phyloP scores from a whole-genome alignment of 2,888 invertebrate species.

The Desoria tigrina region DNA sequence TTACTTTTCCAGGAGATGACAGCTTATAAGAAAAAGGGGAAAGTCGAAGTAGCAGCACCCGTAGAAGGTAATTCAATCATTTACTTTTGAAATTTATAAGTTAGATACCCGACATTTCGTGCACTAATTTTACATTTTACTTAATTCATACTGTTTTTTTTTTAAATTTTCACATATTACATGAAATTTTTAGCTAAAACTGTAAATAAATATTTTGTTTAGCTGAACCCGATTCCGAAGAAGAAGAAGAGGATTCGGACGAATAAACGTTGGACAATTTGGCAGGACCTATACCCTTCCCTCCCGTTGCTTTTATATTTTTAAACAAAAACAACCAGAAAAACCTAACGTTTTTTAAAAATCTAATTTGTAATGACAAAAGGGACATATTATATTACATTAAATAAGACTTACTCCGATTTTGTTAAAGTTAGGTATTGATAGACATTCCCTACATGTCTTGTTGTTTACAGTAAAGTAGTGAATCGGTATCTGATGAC shows the following conservation, averaged over 20 bases:
- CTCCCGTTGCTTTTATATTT: conserved; percentile 28
- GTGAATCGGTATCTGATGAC: no score
- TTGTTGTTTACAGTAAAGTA: no score
- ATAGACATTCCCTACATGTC: not conserved
- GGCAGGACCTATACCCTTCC: not conserved
- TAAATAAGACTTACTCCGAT: no score
- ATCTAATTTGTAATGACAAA: no score
- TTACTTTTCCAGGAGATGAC: conserved; percentile 72
- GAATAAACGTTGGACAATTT: conserved; percentile 59
- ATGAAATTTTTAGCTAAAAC: no score
- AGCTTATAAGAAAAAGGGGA: conserved; percentile 75
- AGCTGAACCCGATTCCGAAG: conserved; percentile 57
- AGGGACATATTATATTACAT: no score
- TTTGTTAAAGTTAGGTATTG: no score
- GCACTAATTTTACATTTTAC: no score
- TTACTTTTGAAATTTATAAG: not conserved
- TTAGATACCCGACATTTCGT: no score
- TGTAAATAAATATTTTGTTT: not conserved
- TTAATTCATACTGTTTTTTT: no score
- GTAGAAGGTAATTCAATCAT: conserved; percentile 62
- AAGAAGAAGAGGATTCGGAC: conserved; percentile 66
- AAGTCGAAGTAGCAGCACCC: conserved; percentile 58
- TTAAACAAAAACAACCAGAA: conserved; percentile 14
- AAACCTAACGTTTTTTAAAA: no score
- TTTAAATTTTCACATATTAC: no score